Conservation (phyloP, 2,888 invertebrate species). For the Caenorhabditis virilis region DNA sequence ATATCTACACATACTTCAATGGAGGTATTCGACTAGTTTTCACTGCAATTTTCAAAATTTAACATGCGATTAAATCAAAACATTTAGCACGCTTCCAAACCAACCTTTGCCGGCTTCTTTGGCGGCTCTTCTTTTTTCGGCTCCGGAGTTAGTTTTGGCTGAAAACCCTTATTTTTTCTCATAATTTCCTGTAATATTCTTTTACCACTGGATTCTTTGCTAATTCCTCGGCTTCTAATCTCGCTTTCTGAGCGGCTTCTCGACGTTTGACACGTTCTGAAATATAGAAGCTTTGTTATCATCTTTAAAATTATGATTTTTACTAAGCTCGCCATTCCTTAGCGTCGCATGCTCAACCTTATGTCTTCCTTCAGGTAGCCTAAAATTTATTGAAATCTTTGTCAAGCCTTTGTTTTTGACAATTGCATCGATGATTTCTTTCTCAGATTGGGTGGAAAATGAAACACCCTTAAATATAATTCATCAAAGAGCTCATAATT, state of each 20-base stretch:
- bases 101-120: conserved; percentile 30
- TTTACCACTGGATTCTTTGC: conserved; percentile 42
- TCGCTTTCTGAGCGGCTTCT: conserved; percentile 52
- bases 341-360: conserved; percentile 66
- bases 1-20: too few relatives aligned
- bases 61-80: too few relatives aligned
- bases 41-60: too few relatives aligned
- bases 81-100: conserved; percentile 34
- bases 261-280: conserved; percentile 60
- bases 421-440: conserved; percentile 66
- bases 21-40: too few relatives aligned
- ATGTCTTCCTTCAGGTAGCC: conserved; percentile 66
- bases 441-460: conserved; percentile 65
- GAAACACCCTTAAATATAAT: conserved; percentile 60
- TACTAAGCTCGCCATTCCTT: conserved; percentile 66
- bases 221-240: conserved; percentile 46
- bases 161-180: conserved; percentile 9
- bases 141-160: conserved; percentile 41
- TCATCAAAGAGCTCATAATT: background rate
- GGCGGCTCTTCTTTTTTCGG: conserved; percentile 20
- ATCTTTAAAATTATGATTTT: too few relatives aligned
- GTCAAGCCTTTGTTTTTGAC: conserved; percentile 60
- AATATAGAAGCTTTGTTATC: conserved; percentile 2
- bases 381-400: conserved; percentile 65
- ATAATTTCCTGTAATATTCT: background rate